A percentile compares a stretch with the other conserved stretches of the same genome.
These are phyloP conservation scores for Cheilosia grossa DNA, from an alignment of 2,888 invertebrate genomes.

Conservation along the genomic window DNA sequence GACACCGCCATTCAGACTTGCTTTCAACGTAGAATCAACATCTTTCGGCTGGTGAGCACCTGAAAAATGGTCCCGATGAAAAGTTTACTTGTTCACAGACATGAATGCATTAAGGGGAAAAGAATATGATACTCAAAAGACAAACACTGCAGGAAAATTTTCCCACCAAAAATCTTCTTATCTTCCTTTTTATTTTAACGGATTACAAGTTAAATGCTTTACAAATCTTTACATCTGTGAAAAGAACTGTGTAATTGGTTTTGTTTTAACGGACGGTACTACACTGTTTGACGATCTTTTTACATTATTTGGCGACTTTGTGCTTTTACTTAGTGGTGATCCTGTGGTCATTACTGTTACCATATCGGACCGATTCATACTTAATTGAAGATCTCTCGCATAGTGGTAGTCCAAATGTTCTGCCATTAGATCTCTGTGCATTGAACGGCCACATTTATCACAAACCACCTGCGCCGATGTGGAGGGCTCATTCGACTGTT, in stretches of 20 bases:
- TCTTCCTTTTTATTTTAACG: neutral
- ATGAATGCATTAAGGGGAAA: no score
- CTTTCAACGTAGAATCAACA: no score
- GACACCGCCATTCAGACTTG: no score
- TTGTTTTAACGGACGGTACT: slow-evolving; percentile 28
- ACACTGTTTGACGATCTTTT: slow-evolving; percentile 21
- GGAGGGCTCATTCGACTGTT: slow-evolving; percentile 43
- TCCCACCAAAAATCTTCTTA: no score
- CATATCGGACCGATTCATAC: slow-evolving; percentile 55
- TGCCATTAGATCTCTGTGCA: slow-evolving; percentile 52
- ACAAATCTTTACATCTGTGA: slow-evolving; percentile 47
- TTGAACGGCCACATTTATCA: slow-evolving; percentile 46
- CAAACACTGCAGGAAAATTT: no score
- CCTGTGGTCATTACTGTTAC: slow-evolving; percentile 1
- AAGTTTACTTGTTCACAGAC: no score
- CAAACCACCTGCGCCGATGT: slow-evolving; percentile 51
- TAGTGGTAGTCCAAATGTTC: slow-evolving; percentile 66
- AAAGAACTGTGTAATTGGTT: slow-evolving; percentile 61
- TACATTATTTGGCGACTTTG: slow-evolving; percentile 31
- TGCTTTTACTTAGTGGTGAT: slow-evolving; percentile 27
- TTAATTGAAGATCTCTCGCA: slow-evolving; percentile 57
- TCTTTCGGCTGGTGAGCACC: no score
- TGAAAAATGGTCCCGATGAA: no score
- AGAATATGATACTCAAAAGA: no score
- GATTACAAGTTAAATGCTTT: neutral